Percentiles rank a stretch among this genome's conserved stretches.
Conservation (phyloP, 2,797 vertebrate species). For the Pseudochirops corinnae region DNA sequence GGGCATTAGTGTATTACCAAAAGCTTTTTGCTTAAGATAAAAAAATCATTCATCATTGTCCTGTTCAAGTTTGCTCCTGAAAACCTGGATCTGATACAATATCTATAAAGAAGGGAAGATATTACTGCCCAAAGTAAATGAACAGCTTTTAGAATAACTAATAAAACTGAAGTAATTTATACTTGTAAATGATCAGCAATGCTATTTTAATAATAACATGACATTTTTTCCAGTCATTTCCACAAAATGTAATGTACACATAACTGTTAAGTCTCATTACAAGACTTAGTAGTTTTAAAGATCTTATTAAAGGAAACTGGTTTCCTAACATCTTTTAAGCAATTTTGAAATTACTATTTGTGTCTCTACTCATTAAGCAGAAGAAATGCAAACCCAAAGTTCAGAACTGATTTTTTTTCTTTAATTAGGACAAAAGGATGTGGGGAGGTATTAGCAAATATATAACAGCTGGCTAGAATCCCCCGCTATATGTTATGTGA, state of each 20-base stretch:
- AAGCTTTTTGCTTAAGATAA: neutral
- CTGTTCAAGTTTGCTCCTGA: neutral
- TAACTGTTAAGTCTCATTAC: neutral
- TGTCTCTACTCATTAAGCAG: neutral
- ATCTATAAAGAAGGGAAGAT: neutral
- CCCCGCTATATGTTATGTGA: neutral
- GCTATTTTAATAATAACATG: neutral
- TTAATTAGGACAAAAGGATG: neutral
- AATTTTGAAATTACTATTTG: neutral
- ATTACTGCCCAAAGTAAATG: neutral
- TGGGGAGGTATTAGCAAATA: neutral
- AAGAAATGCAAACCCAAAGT: neutral
- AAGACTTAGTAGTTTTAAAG: neutral
- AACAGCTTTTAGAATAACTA: neutral
- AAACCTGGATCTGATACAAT: neutral
- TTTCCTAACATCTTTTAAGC: neutral
- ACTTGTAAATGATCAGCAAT: neutral
- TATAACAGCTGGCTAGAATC: neutral
- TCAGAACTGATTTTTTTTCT: neutral
- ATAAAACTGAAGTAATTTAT: neutral
- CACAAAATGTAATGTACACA: neutral
- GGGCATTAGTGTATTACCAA: neutral
- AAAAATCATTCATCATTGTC: neutral
- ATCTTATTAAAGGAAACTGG: neutral
- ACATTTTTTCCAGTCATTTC: neutral